Evolutionary conservation across 2,888 invertebrate species (phyloP).

Genomic region (Cephus pulcher): DNA sequence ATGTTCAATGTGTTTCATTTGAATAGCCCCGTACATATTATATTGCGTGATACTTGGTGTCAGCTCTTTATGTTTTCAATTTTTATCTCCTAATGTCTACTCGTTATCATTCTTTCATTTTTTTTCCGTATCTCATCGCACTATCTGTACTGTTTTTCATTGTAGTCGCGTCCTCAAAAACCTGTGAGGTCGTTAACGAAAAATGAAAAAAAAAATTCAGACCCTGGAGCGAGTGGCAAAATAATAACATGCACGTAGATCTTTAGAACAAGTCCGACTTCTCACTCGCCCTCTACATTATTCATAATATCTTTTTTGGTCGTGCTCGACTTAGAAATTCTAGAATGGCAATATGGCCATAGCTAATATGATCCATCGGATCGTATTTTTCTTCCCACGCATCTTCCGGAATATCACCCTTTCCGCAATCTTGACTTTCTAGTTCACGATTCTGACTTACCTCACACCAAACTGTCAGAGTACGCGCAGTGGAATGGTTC

Average conservation of each 20-base stretch:
- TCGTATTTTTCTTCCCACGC: not conserved
- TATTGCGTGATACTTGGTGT: constrained; percentile 51
- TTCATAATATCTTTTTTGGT: constrained; percentile 8
- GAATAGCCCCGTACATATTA: constrained; percentile 14
- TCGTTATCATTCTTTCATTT: not conserved
- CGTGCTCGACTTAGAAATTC: constrained; percentile 12
- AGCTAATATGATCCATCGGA: not conserved
- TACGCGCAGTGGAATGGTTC: not conserved
- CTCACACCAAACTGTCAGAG: not conserved
- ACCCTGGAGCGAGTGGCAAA: not conserved
- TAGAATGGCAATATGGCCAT: constrained; percentile 25
- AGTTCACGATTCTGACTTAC: not conserved
- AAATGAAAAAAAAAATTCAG: not conserved
- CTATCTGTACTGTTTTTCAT: not conserved
- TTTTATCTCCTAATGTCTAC: constrained; percentile 25
- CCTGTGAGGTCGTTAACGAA: not conserved
- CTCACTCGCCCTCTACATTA: not conserved
- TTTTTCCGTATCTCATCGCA: not conserved
- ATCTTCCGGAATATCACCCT: not conserved
- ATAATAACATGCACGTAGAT: not conserved
- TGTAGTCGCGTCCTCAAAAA: not conserved
- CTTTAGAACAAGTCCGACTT: not conserved
- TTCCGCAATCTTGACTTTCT: not conserved
- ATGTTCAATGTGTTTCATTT: not conserved
- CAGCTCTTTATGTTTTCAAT: constrained; percentile 33